Evolutionary conservation across 2,888 invertebrate genomes (phyloP).

Genomic region (Limnephilus auricula): DNA sequence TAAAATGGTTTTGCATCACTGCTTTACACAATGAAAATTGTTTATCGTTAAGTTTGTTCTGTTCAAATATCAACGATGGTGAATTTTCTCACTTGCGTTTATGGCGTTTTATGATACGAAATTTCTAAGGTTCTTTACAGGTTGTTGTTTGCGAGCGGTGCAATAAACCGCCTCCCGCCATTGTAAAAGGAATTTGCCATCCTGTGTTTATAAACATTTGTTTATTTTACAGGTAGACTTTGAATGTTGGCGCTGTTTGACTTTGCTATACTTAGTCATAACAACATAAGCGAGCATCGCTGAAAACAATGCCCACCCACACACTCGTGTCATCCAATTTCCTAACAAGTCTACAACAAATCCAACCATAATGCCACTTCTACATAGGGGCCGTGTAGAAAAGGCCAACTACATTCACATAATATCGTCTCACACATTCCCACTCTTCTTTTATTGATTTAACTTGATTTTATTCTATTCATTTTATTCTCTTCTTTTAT

Average conservation of each 20-base stretch:
- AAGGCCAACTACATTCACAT: too few species aligned
- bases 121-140: conserved; percentile 34
- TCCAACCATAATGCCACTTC: too few species aligned
- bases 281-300: conserved; percentile 17
- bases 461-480: too few species aligned
- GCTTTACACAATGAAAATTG: conserved; percentile 8
- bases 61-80: conserved; percentile 27
- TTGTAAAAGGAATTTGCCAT: conserved; percentile 49
- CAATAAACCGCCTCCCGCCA: conserved; percentile 33
- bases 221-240: conserved; percentile 39
- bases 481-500: too few species aligned
- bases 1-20: background rate
- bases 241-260: conserved; percentile 31
- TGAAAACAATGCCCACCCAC: background rate
- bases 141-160: conserved; percentile 33
- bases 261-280: conserved; percentile 11
- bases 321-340: background rate
- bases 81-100: conserved; percentile 45
- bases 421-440: too few species aligned
- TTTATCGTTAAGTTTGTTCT: conserved; percentile 28
- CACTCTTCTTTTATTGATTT: too few species aligned
- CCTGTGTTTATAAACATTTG: conserved; percentile 42
- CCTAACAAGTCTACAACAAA: background rate
- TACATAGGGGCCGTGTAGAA: too few species aligned
- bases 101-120: conserved; percentile 40